Evolutionary conservation across 2,888 invertebrate species (phyloP), one percentile per base, ranked within the genome.

Genomic region (Diaprepes abbreviatus): DNA sequence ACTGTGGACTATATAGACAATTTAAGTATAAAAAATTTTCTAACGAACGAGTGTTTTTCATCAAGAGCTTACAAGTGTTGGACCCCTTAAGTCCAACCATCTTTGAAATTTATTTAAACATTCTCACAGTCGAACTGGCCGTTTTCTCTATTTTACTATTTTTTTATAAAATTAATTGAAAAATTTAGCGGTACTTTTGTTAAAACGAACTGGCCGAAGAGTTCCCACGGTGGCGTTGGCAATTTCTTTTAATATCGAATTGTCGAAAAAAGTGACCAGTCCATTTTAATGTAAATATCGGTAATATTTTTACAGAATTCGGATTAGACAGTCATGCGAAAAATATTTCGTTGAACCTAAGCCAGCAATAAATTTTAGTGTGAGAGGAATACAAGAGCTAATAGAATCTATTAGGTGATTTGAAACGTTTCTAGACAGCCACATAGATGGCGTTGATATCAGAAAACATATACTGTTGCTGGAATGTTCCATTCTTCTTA

Each of bases 111-210:
- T 58, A 58, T 40, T 48, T 58, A 66, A 66, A 59, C 66, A 54
- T 62, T 68, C 68, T 63, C 68, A 68, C 68, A 62, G 50, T 48
- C 6, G 19, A 17, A 36, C 38, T 5, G 33, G 33, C 62, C 28
- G 57, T 54, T 68, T 62, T 68, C 62, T 57, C 62, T 55, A 36
- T 68, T 68, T 52, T 59, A 60, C 52, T 19, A 21, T 54, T 59
- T 69, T 55, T 69, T 69, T 69, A 52, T 59, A 36, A 59, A 43
- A 19, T 58, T 52, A 48, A 65, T 64, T 64, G 69, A 69, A 69
- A 69, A 65, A 69, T 69, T 58, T 69, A 69, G 69, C 69, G 69
- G 69, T 69, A 69, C 69, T 54, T 66, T 40, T 58, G 33, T 66
- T n/a, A 59, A 66, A 59, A 38, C 21, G 64, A 43, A 57, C 45